Base-by-base conservation (phyloP, 2,888 invertebrate genomes). In the Lasioglossum malachurum region DNA sequence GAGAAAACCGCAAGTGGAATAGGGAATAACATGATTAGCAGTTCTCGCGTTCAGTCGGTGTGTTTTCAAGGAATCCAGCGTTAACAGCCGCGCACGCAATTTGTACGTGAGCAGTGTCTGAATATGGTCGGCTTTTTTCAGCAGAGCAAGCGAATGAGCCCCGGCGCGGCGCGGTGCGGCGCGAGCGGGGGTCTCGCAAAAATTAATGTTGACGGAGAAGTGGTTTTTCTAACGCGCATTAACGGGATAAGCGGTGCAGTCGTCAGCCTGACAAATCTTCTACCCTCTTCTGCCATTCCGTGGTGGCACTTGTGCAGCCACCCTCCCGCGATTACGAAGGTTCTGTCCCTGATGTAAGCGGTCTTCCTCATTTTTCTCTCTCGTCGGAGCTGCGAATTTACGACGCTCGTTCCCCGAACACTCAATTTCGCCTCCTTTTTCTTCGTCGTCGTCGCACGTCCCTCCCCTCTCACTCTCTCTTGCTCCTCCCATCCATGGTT, bases 251-350 rank as follows among this genome's bases (percentile, higher is more conserved):
- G 85, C 88, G 46, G 84, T 80, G 86, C 88, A 86, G 85, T 89
- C 89, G 87, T 90, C 86, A 87, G 85, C 35, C 86, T 90, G 91
- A 91, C 90, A 89, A 91, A 91, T 90, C 85, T 81, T 83, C 87
- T 64, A 74, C 60, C 79, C 86, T 89, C 85, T 79, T 87, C 86
- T 16, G 60, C 23, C 79, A 31, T 81, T 80, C 75, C 78, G 74
- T 81, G 87, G 84, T 82, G 81, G 85, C 83, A 72, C 85, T 88
- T 82, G 82, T 80, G 80, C 86, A 84, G 41, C 76, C 69, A 44
- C 69, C 73, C 41, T 72, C 75, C 41, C 73, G 80, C 78, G 84
- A 83, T 86, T 79, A 87, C 57, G 60, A 69, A 80, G 27, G 46
- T 64, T 46, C 76, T 77, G 76, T 77, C 60, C 60, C 69, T 60